These are phyloP conservation scores for Xestia ashworthii DNA, from an alignment of 2,888 invertebrate species.

Conservation along the genomic window DNA sequence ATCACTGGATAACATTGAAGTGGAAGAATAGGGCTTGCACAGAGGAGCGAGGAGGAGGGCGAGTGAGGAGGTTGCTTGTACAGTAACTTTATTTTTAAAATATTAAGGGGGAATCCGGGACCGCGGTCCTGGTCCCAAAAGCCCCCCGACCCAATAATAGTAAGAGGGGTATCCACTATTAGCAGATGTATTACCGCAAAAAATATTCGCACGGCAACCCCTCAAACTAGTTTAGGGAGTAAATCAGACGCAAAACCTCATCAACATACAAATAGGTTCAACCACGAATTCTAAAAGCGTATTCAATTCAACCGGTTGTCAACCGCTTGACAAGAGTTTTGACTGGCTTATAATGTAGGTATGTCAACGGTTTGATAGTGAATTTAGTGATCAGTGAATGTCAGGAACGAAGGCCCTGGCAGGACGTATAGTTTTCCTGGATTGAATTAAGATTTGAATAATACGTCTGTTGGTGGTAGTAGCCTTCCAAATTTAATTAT, in stretches of 20 bases:
- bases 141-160: no score
- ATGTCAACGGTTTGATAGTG: neutral
- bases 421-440: neutral
- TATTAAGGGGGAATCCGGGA: no score
- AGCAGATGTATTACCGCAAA: neutral
- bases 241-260: conserved; percentile 19
- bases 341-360: conserved; percentile 13
- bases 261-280: conserved; percentile 20
- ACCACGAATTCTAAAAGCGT: conserved; percentile 4
- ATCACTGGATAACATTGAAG: no score
- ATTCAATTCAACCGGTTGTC: conserved; percentile 39
- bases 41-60: no score
- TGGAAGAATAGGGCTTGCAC: no score
- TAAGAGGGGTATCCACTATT: no score
- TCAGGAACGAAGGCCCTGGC: neutral
- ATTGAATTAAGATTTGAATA: neutral
- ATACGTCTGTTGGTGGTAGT: neutral
- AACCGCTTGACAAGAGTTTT: conserved; percentile 18
- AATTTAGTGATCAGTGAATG: neutral
- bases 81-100: no score
- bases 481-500: neutral
- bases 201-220: neutral
- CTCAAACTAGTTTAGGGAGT: neutral
- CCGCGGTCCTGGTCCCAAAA: no score
- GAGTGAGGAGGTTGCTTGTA: no score